Conservation (phyloP, 2,797 vertebrate genomes). For the Geotrypetes seraphini region DNA sequence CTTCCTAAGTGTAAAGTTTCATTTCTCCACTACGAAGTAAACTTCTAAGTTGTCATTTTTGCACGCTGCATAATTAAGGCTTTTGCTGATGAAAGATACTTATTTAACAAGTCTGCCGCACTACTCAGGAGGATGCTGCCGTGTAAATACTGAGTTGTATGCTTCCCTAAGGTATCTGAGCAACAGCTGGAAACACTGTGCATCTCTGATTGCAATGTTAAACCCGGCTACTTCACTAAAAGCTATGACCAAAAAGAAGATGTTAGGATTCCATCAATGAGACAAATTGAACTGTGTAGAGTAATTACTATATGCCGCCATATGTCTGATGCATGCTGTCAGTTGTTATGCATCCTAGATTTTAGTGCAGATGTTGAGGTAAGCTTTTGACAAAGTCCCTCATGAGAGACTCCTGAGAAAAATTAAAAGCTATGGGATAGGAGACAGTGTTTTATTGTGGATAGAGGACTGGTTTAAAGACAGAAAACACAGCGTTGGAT, state of each 20-base stretch:
- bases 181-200: not conserved
- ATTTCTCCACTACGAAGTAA: too few species aligned
- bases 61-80: not conserved
- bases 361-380: not conserved
- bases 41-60: slow-evolving; percentile 13
- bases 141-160: not conserved
- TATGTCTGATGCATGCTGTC: slow-evolving; percentile 4
- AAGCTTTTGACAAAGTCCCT: too few species aligned
- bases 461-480: too few species aligned
- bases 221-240: not conserved
- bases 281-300: slow-evolving; percentile 17
- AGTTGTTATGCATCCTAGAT: not conserved
- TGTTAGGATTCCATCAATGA: slow-evolving; percentile 11
- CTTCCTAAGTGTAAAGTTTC: too few species aligned
- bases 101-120: not conserved
- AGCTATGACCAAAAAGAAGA: not conserved
- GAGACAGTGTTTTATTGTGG: too few species aligned
- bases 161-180: not conserved
- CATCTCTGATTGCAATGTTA: not conserved
- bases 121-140: not conserved
- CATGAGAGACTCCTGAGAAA: too few species aligned
- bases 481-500: too few species aligned
- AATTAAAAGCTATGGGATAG: too few species aligned
- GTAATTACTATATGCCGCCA: slow-evolving; percentile 15
- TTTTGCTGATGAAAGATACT: not conserved